phyloP scores from a whole-genome alignment of 2,113 vertebrate genomes.

The Tricholaema leucomelas region DNA sequence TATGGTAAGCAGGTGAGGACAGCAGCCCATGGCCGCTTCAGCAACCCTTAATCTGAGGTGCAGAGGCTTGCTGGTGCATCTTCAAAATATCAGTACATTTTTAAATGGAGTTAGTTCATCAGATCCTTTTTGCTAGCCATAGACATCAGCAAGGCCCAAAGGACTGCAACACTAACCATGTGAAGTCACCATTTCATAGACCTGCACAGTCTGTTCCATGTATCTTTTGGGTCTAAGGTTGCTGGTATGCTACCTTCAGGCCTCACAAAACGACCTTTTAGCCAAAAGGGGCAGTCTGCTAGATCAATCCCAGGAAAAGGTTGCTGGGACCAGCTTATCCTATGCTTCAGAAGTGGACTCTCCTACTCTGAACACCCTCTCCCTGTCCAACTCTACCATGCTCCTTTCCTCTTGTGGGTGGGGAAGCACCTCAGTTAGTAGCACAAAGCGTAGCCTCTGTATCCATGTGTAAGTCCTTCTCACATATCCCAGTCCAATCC shows the following conservation, averaged over 20 bases:
- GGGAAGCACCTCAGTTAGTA: neutral
- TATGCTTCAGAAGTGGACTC: neutral
- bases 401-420: neutral
- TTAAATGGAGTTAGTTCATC: neutral
- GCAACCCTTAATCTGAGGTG: neutral
- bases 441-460: neutral
- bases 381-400: neutral
- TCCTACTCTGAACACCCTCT: rapidly evolving
- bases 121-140: neutral
- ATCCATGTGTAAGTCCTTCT: neutral
- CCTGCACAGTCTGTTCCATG: neutral
- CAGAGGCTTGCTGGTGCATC: neutral
- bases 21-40: neutral
- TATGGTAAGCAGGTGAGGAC: neutral
- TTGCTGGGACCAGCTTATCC: neutral
- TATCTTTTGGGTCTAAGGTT: neutral
- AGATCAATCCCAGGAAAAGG: neutral
- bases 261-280: neutral
- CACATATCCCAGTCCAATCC: neutral
- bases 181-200: neutral
- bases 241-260: neutral
- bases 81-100: neutral
- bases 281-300: neutral
- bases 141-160: neutral
- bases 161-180: neutral